Evolutionary conservation across 2,888 invertebrate genomes (phyloP), one percentile per base, ranked within the genome.

Genomic region (Venusia cambrica): DNA sequence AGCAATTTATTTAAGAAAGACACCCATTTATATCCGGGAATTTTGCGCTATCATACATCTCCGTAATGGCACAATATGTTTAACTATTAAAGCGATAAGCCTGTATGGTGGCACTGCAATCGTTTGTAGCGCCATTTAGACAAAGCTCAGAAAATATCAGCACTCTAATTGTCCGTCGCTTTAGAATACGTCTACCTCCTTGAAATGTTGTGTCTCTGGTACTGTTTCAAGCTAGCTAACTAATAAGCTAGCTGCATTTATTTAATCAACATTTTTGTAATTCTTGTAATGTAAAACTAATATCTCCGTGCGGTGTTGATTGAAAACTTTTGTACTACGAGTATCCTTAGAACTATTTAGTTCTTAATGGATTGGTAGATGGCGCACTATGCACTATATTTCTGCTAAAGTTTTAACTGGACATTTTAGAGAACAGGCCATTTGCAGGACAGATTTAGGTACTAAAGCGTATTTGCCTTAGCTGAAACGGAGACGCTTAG

Each of bases 101-200:
- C 36, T 38, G 37, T 36, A 24, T 45, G 45, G 31, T 24, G 26
- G 35, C 7, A 51, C 56, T 55, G 46, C 57, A 58, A 57, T 56
- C 53, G 51, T 37, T 57, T 48, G 58, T 54, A 51, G 36, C 42
- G 49, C 57, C 51, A 54, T 62, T 62, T 52, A 48, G 53, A 38
- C 52, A 54, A 49, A 55, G 54, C 48, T 47, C 35, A 42, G 49
- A 47, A 51, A 52, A 44, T 35, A 44, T 45, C 30, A 20, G 44
- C 18, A 42, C 53, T 51, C 50, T 61, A 61, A 64, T 64, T 53
- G 59, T 53, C 51, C 37, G 44, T 38, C 47, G 38, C 45, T 51
- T n/a, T 50, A 48, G 51, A 54, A 52, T 49, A 43, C 44, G 37
- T 48, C 41, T 51, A 47, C n/a, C n/a, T n/a, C n/a, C n/a, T n/a